phyloP scores from a whole-genome alignment of 2,888 invertebrate species.

The Iselma pallidipennis region DNA sequence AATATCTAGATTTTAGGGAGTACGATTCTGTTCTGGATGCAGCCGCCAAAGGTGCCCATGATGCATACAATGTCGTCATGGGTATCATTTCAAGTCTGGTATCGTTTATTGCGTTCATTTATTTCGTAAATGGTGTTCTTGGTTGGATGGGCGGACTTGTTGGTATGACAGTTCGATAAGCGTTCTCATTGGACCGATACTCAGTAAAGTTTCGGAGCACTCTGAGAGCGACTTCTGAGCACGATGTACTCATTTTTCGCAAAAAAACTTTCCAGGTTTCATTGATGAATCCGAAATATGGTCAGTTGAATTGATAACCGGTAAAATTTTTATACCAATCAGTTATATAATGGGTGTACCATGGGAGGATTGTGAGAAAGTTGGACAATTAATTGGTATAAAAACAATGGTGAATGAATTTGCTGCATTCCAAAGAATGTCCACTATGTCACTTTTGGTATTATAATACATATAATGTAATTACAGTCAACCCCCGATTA shows the following conservation, averaged over 20 bases:
- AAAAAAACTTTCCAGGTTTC: constrained; percentile 35
- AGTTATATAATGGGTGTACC: constrained; percentile 86
- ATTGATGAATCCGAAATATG: constrained; percentile 54
- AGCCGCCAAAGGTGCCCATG: constrained; percentile 84
- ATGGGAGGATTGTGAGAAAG: constrained; percentile 73
- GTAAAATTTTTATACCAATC: constrained; percentile 89
- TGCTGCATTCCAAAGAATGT: constrained; percentile 82
- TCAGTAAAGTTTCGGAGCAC: too few species aligned
- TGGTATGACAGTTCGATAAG: constrained; percentile 57
- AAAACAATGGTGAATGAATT: constrained; percentile 94
- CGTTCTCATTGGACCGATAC: too few species aligned
- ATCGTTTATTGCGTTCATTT: constrained; percentile 86
- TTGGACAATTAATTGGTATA: constrained; percentile 83
- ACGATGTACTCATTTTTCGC: not conserved
- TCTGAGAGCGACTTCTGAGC: too few species aligned
- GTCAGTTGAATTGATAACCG: constrained; percentile 75
- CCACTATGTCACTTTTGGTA: constrained; percentile 68
- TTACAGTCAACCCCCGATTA: not conserved
- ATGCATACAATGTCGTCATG: constrained; percentile 78
- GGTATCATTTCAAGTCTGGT: constrained; percentile 91
- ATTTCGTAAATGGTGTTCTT: constrained; percentile 80
- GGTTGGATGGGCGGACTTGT: constrained; percentile 81
- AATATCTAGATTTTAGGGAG: constrained; percentile 59
- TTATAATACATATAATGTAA: constrained; percentile 13
- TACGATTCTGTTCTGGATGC: constrained; percentile 89